Conservation (phyloP, 1,140 invertebrate genomes). For the Leptopilina clavipes region DNA sequence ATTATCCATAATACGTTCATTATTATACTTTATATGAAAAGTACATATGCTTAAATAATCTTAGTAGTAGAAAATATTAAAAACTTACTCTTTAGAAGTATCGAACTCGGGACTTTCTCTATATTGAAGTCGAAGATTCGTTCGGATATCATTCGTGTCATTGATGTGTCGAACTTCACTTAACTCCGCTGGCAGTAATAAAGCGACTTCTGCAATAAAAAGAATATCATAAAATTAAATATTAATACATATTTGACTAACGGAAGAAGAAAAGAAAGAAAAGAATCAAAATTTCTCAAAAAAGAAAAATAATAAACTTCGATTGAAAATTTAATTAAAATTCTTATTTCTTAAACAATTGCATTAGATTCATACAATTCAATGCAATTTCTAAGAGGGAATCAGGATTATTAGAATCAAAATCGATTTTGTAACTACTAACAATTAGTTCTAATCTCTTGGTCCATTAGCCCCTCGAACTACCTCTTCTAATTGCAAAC, state of each 20-base stretch:
- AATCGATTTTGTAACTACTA: conserved; percentile 11
- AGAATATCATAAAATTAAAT: too few species aligned
- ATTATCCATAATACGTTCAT: background rate
- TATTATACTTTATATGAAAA: background rate
- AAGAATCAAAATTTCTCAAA: background rate
- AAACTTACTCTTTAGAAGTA: conserved; percentile 86
- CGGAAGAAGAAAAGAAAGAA: too few species aligned
- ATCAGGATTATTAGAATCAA: conserved; percentile 4
- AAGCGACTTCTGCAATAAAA: conserved; percentile 83
- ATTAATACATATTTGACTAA: too few species aligned
- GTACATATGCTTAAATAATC: background rate
- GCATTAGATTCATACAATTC: background rate
- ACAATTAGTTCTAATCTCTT: conserved; percentile 33
- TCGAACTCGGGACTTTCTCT: conserved; percentile 83
- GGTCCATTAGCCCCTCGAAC: conserved; percentile 16
- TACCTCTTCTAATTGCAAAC: conserved; percentile 32
- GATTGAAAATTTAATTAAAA: background rate
- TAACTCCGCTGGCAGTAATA: conserved; percentile 84
- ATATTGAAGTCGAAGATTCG: conserved; percentile 84
- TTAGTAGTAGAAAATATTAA: conserved; percentile 42
- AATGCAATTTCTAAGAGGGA: background rate
- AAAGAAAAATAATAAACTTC: background rate
- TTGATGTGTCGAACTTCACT: conserved; percentile 82
- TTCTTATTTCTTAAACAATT: background rate
- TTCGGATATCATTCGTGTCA: conserved; percentile 83